These are phyloP conservation scores for Pseudopodoces humilis DNA, from an alignment of 2,113 vertebrate species.

Conservation along the genomic window DNA sequence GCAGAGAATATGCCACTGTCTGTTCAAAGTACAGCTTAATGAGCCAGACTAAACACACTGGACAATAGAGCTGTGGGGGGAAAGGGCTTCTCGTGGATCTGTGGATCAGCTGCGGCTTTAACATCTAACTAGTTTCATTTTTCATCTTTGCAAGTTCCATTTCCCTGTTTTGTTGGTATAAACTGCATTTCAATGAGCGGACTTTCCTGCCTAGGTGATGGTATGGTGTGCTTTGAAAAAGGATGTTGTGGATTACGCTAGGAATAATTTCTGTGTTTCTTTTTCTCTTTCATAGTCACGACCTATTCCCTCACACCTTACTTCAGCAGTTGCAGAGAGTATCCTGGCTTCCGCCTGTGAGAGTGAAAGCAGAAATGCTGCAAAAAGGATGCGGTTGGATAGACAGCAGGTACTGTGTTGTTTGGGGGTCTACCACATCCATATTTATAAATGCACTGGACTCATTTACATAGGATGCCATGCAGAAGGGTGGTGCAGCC, in stretches of 20 bases:
- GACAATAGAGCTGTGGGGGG: conserved; percentile 41
- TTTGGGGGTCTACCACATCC: neutral
- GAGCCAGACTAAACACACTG: conserved; percentile 42
- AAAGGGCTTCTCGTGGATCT: conserved; percentile 57
- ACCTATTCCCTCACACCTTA: conserved; percentile 87
- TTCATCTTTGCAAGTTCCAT: conserved; percentile 76
- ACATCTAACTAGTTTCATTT: conserved; percentile 76
- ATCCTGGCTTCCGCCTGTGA: conserved; percentile 87
- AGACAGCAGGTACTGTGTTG: conserved; percentile 79
- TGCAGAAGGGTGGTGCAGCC: neutral
- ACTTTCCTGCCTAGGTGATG: conserved; percentile 38
- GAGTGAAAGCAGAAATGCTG: conserved; percentile 85
- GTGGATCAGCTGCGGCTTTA: conserved; percentile 50
- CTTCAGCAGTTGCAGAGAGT: conserved; percentile 88
- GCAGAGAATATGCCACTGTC: conserved; percentile 57
- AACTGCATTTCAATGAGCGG: conserved; percentile 67
- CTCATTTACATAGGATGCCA: neutral
- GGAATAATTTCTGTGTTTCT: conserved; percentile 68
- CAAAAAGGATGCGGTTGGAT: conserved; percentile 86
- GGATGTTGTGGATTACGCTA: conserved; percentile 9
- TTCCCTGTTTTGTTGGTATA: conserved; percentile 70
- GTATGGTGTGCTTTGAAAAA: conserved; percentile 32
- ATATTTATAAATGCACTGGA: neutral
- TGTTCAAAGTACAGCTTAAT: conserved; percentile 62
- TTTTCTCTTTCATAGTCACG: conserved; percentile 80